These are phyloP conservation scores for Crambe crambe DNA, from an alignment of 37 sponge, comb jelly and placozoan species.

Conservation along the genomic window DNA sequence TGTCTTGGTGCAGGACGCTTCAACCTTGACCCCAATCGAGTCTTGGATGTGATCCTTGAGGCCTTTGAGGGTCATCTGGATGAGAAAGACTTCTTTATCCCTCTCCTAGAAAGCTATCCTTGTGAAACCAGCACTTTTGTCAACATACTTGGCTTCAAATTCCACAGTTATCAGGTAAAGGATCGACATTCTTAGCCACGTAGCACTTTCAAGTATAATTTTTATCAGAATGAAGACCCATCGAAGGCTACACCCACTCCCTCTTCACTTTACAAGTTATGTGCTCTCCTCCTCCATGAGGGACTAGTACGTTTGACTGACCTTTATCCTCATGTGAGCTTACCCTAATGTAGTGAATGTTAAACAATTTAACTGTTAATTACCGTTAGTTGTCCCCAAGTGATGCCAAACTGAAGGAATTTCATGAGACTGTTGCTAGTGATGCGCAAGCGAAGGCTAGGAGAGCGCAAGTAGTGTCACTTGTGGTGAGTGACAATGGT, in stretches of 20 bases:
- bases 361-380: not conserved
- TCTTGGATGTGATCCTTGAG: constrained; percentile 93
- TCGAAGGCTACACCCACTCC: constrained; percentile 27
- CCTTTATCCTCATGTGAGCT: constrained; percentile 82
- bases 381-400: constrained; percentile 50
- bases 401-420: constrained; percentile 49
- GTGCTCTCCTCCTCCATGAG: constrained; percentile 81
- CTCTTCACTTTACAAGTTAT: constrained; percentile 70
- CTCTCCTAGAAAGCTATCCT: constrained; percentile 74
- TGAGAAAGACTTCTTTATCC: constrained; percentile 75
- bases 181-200: not conserved
- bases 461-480: constrained; percentile 65
- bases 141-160: constrained; percentile 93
- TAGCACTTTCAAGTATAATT: no score
- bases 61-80: constrained; percentile 88
- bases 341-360: not conserved
- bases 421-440: constrained; percentile 38
- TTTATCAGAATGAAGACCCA: constrained; percentile 15
- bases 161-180: constrained; percentile 73
- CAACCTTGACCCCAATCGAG: constrained; percentile 96
- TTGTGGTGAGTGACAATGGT: constrained; percentile 47
- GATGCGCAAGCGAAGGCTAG: constrained; percentile 60
- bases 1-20: constrained; percentile 73
- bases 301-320: constrained; percentile 66
- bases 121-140: constrained; percentile 78